Base-by-base conservation (phyloP, 2,888 invertebrate species). In the Pristionchus fissidentatus region DNA sequence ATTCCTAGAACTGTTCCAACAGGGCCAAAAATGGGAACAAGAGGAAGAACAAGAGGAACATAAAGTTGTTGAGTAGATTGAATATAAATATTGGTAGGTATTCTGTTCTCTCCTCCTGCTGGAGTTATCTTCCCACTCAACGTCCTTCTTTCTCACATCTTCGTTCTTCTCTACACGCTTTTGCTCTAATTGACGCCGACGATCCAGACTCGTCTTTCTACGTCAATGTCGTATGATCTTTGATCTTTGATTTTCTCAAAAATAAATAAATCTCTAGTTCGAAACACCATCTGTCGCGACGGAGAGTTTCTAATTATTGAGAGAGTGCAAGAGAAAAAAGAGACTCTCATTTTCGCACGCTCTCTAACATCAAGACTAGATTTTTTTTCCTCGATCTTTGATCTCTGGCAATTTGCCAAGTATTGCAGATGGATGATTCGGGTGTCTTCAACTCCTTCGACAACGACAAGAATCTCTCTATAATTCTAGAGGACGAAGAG, bases 401-500 rank as follows among this genome's bases (percentile, higher is more conserved):
- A 5, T 57, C 57, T 26, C 29, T 52, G 57, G 29, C n/a, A 57
- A 57, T 10, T n/a, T 66, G 32, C 13, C 35, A 19, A 66, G 19
- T 66, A 1, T 29, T 78, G 29, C 22, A 78, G 78, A 55, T 78
- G 52, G 32, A 26, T 13, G 78, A 55, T 52, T 49, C 78, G 29
- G 78, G 32, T 13, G 15, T 52, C 8, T 46, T 75, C 73, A 29
- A 75, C 29, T 32, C 78, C 15, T 22, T 19, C 29, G 52, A 49
- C 0, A 55, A 78, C 35, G 52, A 78, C 35, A 78, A 78, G 78
- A 78, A 78, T 52, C 78, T 78, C 29, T 78, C 78, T 5, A 55
- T 78, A 22, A 78, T 78, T 15, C 78, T 78, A 4, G 78, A 78
- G 52, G 78, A 78, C 32, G 78, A 78, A 15, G 78, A 78, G 32